These are phyloP conservation scores for Pseudococcus longispinus DNA, from an alignment of 2,888 invertebrate species.

Conservation along the genomic window DNA sequence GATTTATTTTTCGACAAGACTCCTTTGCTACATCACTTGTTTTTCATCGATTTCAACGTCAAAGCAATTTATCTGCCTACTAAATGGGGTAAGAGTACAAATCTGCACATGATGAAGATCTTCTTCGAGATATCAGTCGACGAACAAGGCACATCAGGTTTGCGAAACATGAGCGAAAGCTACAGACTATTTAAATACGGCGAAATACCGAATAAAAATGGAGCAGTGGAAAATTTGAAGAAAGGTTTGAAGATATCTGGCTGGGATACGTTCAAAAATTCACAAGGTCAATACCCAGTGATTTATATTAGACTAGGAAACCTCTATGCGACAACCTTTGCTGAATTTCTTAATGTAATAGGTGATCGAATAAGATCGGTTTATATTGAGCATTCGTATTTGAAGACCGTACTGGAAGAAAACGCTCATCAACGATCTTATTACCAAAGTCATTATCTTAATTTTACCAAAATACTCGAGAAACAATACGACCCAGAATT, in stretches of 20 bases:
- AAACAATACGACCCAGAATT: background rate
- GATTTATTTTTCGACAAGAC: slow-evolving; percentile 9
- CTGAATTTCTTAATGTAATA: background rate
- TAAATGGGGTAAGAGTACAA: background rate
- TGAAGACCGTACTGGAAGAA: background rate
- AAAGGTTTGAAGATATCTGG: background rate
- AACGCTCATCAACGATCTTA: background rate
- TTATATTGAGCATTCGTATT: background rate
- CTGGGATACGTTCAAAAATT: background rate
- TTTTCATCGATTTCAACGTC: background rate
- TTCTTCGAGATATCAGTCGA: background rate
- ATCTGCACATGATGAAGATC: slow-evolving; percentile 24
- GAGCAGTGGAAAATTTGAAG: background rate
- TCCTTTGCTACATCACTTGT: background rate
- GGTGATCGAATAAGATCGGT: background rate
- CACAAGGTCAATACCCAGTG: background rate
- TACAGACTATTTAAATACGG: background rate
- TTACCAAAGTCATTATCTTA: background rate
- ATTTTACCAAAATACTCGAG: background rate
- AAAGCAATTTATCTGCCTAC: background rate
- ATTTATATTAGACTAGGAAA: background rate
- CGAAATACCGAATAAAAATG: background rate
- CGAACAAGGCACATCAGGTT: background rate
- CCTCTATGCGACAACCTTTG: background rate
- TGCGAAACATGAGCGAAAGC: background rate